Conservation (phyloP, 2,888 invertebrate species). For the Masnerella sp. region DNA sequence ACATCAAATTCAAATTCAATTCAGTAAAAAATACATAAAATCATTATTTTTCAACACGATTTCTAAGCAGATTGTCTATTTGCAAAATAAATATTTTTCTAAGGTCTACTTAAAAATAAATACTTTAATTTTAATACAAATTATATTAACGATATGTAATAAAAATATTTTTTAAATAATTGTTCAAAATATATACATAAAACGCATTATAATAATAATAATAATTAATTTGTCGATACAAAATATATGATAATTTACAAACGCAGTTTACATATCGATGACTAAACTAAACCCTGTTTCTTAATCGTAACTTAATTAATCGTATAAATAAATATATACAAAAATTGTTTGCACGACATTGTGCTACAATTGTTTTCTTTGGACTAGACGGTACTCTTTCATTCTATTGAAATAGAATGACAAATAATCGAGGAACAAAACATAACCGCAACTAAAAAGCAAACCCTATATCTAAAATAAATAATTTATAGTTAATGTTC, state of each 20-base stretch:
- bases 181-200: constrained; percentile 29
- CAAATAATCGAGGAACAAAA: constrained; percentile 67
- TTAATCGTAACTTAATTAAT: constrained; percentile 28
- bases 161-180: constrained; percentile 35
- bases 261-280: constrained; percentile 3
- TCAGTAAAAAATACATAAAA: too few species aligned
- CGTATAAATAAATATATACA: constrained; percentile 48
- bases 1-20: too few species aligned
- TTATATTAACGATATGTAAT: too few species aligned
- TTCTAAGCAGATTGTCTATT: too few species aligned
- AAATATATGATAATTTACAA: constrained; percentile 32
- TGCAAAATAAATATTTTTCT: too few species aligned
- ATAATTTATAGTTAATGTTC: constrained; percentile 13
- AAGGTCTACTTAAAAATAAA: too few species aligned
- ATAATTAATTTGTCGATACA: constrained; percentile 2
- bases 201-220: constrained; percentile 3
- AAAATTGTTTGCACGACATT: constrained; percentile 24
- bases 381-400: constrained; percentile 74
- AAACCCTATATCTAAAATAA: constrained; percentile 28
- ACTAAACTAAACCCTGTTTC: constrained; percentile 45
- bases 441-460: constrained; percentile 61
- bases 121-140: constrained; percentile 2
- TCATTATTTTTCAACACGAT: too few species aligned
- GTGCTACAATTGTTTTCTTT: constrained; percentile 61
- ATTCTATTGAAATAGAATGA: constrained; percentile 68